Conservation (phyloP, 2,888 invertebrate species). For the Hydriomena furcata region DNA sequence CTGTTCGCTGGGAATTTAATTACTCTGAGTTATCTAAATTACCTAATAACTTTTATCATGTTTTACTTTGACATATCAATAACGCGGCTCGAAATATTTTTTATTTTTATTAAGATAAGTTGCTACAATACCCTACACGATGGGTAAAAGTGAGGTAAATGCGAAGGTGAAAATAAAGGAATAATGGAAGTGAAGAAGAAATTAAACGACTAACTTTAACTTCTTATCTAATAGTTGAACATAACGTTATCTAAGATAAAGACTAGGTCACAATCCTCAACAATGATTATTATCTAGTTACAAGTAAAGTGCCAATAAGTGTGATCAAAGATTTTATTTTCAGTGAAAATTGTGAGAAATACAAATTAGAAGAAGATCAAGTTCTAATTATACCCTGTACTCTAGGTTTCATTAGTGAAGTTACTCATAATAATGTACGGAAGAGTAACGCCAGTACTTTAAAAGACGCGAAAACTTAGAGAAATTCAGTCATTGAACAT, state of each 20-base stretch:
- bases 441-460: constrained; percentile 44
- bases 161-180: constrained; percentile 51
- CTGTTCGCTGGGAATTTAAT: constrained; percentile 77
- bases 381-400: constrained; percentile 82
- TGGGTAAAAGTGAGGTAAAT: constrained; percentile 72
- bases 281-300: constrained; percentile 70
- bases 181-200: constrained; percentile 53
- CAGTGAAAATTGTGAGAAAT: constrained; percentile 74
- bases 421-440: constrained; percentile 59
- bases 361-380: constrained; percentile 72
- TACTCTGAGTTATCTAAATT: constrained; percentile 77
- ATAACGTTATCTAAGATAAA: constrained; percentile 64
- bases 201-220: constrained; percentile 53
- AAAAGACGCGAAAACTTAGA: constrained; percentile 51
- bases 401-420: constrained; percentile 79
- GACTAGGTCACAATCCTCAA: constrained; percentile 74
- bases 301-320: constrained; percentile 75
- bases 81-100: constrained; percentile 83
- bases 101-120: constrained; percentile 63
- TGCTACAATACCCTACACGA: constrained; percentile 78
- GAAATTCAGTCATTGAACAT: constrained; percentile 70
- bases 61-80: constrained; percentile 83
- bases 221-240: constrained; percentile 61
- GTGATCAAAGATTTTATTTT: constrained; percentile 70
- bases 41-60: constrained; percentile 80